These are phyloP conservation scores for Moxostoma hubbsi DNA, from an alignment of 2,797 vertebrate species.

Conservation along the genomic window DNA sequence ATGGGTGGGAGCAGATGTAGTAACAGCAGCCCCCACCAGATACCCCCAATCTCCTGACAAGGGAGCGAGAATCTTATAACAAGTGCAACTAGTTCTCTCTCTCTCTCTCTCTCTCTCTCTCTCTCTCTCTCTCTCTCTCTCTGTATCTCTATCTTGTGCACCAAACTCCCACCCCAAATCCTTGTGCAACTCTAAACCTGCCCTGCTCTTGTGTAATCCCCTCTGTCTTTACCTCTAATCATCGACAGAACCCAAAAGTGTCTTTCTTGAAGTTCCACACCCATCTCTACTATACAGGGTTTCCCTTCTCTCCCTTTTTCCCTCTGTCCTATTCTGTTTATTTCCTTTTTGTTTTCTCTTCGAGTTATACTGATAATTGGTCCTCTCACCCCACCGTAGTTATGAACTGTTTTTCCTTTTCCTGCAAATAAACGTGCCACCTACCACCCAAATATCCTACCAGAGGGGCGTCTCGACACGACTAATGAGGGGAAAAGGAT, in stretches of 20 bases:
- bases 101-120: background rate
- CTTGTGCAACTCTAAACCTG: conserved; percentile 53
- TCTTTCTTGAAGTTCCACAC: conserved; percentile 25
- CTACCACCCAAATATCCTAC: conserved; percentile 37
- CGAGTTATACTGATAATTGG: background rate
- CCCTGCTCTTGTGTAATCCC: conserved; percentile 48
- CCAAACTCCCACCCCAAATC: conserved; percentile 9
- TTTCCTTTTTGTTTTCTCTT: background rate
- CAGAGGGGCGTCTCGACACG: conserved; percentile 6
- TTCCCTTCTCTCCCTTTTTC: conserved; percentile 17
- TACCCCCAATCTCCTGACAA: conserved; percentile 44
- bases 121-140: background rate
- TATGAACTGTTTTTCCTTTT: conserved; percentile 52
- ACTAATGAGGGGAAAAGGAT: conserved; percentile 36
- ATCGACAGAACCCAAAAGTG: conserved; percentile 33
- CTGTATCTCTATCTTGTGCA: background rate
- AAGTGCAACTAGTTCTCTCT: conserved; percentile 27
- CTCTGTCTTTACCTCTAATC: conserved; percentile 29
- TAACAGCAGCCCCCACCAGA: conserved; percentile 62
- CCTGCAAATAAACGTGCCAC: conserved; percentile 34
- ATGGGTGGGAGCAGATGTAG: conserved; percentile 75
- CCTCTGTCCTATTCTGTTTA: background rate
- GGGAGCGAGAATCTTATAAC: conserved; percentile 53
- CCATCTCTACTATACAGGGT: conserved; percentile 33
- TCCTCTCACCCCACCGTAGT: conserved; percentile 4